Conservation (phyloP, 2,113 vertebrate genomes). For the Lycaon pictus region DNA sequence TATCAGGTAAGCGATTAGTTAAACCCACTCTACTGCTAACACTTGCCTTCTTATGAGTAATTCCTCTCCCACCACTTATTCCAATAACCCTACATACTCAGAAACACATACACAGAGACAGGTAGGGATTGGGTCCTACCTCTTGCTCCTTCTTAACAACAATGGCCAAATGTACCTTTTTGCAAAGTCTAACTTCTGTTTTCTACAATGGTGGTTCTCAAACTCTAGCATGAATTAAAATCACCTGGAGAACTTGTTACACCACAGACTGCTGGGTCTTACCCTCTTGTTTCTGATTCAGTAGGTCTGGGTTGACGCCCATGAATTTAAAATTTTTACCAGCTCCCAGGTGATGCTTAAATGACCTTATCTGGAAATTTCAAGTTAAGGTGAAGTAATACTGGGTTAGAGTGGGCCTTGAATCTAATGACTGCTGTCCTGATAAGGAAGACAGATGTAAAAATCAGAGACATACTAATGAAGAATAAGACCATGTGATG, state of each 20-base stretch:
- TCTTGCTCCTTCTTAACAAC: not conserved
- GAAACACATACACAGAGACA: not conserved
- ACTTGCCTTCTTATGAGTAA: not conserved
- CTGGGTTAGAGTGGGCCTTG: not conserved
- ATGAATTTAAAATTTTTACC: slow-evolving; percentile 15
- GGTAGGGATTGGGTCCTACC: not conserved
- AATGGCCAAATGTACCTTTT: not conserved
- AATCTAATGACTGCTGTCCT: not conserved
- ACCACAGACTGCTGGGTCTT: not conserved
- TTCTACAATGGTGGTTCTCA: not conserved
- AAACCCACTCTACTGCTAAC: not conserved
- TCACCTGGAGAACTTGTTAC: not conserved
- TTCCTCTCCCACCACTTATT: not conserved
- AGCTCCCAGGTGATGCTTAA: not conserved
- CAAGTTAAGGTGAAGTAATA: not conserved
- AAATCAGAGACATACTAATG: not conserved
- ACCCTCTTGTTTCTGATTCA: not conserved
- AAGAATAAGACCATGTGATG: not conserved
- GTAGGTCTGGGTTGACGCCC: not conserved
- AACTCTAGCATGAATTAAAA: not conserved
- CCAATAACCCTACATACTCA: not conserved
- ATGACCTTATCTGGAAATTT: not conserved
- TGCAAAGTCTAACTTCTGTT: not conserved
- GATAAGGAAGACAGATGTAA: not conserved
- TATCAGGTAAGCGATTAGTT: not conserved